Conservation (phyloP, 2,797 vertebrate species). For the Borostomias antarcticus region DNA sequence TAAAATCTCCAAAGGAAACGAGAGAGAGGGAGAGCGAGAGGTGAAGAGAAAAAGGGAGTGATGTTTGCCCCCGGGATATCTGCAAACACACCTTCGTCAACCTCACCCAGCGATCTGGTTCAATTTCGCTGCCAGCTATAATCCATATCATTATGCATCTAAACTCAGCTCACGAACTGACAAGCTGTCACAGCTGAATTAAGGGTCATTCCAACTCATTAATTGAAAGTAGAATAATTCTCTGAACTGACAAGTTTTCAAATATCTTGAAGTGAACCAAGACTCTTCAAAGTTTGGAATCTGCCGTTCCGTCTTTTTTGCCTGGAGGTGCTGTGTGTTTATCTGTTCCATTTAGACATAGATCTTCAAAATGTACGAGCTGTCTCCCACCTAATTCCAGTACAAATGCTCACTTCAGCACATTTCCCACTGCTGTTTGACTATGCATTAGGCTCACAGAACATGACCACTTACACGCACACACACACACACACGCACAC, state of each 20-base stretch:
- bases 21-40: no score
- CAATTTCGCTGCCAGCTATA: not conserved
- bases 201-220: not conserved
- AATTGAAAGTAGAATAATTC: not conserved
- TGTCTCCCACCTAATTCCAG: not conserved
- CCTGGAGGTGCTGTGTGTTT: no score
- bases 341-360: not conserved
- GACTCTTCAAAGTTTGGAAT: not conserved
- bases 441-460: not conserved
- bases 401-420: not conserved
- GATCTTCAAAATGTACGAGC: not conserved
- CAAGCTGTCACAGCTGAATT: constrained; percentile 1
- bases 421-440: not conserved
- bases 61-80: not conserved
- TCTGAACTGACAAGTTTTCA: not conserved
- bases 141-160: not conserved
- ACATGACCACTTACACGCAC: not conserved
- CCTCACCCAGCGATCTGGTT: not conserved
- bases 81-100: not conserved
- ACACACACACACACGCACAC: not conserved
- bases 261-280: not conserved
- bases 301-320: not conserved
- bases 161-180: not conserved
- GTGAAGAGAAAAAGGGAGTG: no score
- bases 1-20: no score